These are phyloP conservation scores for Pelmatolapia mariae DNA, from an alignment of 2,113 vertebrate species.

Conservation along the genomic window DNA sequence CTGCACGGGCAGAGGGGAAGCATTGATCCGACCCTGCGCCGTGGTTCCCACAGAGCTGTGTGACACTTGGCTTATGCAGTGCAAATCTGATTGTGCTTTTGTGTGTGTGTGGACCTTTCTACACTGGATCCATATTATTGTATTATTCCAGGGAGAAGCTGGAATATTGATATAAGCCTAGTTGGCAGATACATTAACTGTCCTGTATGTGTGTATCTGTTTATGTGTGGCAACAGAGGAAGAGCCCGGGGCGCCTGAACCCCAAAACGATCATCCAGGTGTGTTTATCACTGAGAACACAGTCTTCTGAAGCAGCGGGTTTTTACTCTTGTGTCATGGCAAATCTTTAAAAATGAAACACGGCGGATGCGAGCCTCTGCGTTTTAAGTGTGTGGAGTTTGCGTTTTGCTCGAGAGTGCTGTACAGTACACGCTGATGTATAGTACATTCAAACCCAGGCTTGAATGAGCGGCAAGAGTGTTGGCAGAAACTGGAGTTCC, in stretches of 20 bases:
- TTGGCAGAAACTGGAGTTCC: slow-evolving; percentile 19
- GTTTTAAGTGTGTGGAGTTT: neutral
- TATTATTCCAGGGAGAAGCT: neutral
- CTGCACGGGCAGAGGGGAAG: neutral
- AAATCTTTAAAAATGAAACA: neutral
- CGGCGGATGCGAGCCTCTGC: neutral
- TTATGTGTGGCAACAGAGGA: neutral
- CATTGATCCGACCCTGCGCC: slow-evolving; percentile 44
- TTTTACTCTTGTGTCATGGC: neutral
- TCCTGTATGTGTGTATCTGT: neutral
- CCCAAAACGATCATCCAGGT: slow-evolving; percentile 31
- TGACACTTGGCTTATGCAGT: slow-evolving; percentile 21
- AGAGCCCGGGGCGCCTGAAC: neutral
- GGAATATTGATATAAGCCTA: neutral
- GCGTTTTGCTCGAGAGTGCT: neutral
- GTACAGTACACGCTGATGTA: neutral
- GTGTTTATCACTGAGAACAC: slow-evolving; percentile 5
- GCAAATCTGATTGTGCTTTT: neutral
- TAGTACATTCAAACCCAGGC: slow-evolving; percentile 9
- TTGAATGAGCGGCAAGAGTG: slow-evolving; percentile 31
- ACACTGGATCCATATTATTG: neutral
- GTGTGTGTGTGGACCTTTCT: slow-evolving; percentile 21
- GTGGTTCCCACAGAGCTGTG: slow-evolving; percentile 16
- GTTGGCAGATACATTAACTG: neutral
- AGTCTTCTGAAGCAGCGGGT: neutral